Base-by-base conservation (phyloP, 2,113 vertebrate species). In the Proterorhinus semilunaris region DNA sequence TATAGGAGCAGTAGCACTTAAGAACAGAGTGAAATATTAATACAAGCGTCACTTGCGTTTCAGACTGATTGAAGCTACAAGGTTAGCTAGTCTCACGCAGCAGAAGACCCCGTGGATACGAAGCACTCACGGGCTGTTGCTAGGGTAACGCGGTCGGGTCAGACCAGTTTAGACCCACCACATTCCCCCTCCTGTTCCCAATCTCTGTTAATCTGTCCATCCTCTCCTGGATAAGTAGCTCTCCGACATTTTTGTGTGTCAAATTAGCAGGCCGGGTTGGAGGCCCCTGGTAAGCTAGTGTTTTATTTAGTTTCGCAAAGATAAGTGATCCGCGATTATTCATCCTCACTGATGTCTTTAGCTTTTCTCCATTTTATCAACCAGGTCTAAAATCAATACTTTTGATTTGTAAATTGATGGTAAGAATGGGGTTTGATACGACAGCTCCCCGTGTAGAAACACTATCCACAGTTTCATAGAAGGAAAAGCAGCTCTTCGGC, bases 101-200 rank as follows among this genome's bases (percentile, higher is more conserved):
- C 27, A 36, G 27, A 36, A 36, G 27, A 36, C 27, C 27, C 27
- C 27, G 4, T 36, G 27, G 27, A 36, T 36, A 36, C 27, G 27
- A 36, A 36, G 83, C 76, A 77, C 82, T 74, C 59, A 77, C 66
- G 2, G 72, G 62, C 86, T 85, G 86, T 91, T 89, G 84, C 89
- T 82, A 85, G 80, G 81, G 91, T 81, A 88, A 91, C 85, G 1
- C 74, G 71, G 79, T 76, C 45, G 66, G 85, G 90, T 90, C 87
- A 87, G 75, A 81, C 77, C 75, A 84, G 88, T 83, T 17, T 58
- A 83, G 75, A 44, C 49, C 6, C n/a, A 17, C 51, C 16, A 10
- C 51, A 53, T 16, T 53, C 51, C 51, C 8, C 15, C 61, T 65
- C 45, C 69, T 66, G 43, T 15, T 48, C 66, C 68, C 52, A 52